Percentiles rank a stretch among this genome's conserved stretches.
These are phyloP conservation scores for Cylas formicarius DNA, from an alignment of 1,140 invertebrate species.

Conservation along the genomic window DNA sequence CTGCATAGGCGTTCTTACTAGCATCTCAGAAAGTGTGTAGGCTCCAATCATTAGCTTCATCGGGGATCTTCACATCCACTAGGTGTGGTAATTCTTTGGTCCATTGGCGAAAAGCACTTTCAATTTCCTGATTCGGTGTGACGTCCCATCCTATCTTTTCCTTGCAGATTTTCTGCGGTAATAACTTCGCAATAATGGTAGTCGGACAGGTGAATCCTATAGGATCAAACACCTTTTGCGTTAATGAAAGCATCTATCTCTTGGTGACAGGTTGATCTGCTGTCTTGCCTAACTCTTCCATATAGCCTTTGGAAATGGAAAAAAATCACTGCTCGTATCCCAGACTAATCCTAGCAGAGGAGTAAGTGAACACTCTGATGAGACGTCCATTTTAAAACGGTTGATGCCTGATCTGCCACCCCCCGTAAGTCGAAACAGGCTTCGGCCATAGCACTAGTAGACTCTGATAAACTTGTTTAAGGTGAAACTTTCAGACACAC, in stretches of 20 bases:
- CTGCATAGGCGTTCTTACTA: slow-evolving; percentile 8
- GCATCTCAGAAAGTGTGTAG: slow-evolving; percentile 16
- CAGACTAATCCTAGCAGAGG: too few relatives aligned
- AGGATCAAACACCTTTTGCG: slow-evolving; percentile 7
- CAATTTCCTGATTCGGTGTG: slow-evolving; percentile 8
- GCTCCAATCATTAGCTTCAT: neutral
- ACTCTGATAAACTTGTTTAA: too few relatives aligned
- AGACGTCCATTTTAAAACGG: too few relatives aligned
- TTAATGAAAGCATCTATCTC: slow-evolving; percentile 7
- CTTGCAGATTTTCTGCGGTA: slow-evolving; percentile 9
- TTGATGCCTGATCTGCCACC: too few relatives aligned
- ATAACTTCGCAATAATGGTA: slow-evolving; percentile 15
- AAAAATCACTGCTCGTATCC: too few relatives aligned
- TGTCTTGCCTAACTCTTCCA: too few relatives aligned
- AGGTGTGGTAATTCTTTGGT: slow-evolving; percentile 8
- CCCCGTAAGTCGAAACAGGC: too few relatives aligned
- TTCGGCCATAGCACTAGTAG: too few relatives aligned
- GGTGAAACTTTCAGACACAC: too few relatives aligned
- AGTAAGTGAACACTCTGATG: too few relatives aligned
- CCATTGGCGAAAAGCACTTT: slow-evolving; percentile 14
- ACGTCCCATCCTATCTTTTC: slow-evolving; percentile 10
- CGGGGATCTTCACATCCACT: slow-evolving; percentile 8
- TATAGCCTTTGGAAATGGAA: too few relatives aligned
- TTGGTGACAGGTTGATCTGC: slow-evolving; percentile 3
- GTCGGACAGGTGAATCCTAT: slow-evolving; percentile 6